Evolutionary conservation across 2,113 vertebrate species (phyloP), one percentile per base, ranked within the genome.

Genomic region (Willisornis vidua): DNA sequence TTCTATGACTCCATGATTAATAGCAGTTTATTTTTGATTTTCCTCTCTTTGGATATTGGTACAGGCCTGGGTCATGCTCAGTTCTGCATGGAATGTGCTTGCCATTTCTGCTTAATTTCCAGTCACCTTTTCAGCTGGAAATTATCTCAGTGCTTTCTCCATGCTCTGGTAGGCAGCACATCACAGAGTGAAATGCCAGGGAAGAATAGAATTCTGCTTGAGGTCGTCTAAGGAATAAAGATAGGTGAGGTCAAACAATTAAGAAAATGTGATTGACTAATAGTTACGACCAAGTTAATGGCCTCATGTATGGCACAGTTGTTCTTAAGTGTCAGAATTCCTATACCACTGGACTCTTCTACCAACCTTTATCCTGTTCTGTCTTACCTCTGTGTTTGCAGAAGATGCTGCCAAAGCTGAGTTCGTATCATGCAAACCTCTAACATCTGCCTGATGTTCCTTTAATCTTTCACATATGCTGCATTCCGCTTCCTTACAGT

Each of bases 391-490:
- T 94, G 46, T 68, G 33, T 45, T 75, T 2, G 3, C 52, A 87
- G 45, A 79, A 72, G 73, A 26, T 29, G 41, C 55, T 96, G 92
- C 95, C 83, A 96, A 93, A 93, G 15, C 45, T 65, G 61, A 92
- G 57, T 96, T 95, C 48, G 39, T 86, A 81, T 78, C 61, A 58
- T 39, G 22, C 66, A 96, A 92, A 93, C 83, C 80, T 92, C 82
- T 72, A 81, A 65, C 63, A 92, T 88, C 48, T 94, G 79, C 79
- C 66, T 92, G 70, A 89, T 93, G 76, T 81, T 91, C 86, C 91
- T 95, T 89, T 96, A 93, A 94, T 97, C 65, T 82, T 93, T 94
- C 70, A 72, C 96, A 96, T 90, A 92, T 92, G 94, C 49, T 93
- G 62, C 58, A 35, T 66, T 78, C 65, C 72, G 23, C 14, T 54